Evolutionary conservation across 2,113 vertebrate genomes (phyloP).

Genomic region (Turdus rufiventris): DNA sequence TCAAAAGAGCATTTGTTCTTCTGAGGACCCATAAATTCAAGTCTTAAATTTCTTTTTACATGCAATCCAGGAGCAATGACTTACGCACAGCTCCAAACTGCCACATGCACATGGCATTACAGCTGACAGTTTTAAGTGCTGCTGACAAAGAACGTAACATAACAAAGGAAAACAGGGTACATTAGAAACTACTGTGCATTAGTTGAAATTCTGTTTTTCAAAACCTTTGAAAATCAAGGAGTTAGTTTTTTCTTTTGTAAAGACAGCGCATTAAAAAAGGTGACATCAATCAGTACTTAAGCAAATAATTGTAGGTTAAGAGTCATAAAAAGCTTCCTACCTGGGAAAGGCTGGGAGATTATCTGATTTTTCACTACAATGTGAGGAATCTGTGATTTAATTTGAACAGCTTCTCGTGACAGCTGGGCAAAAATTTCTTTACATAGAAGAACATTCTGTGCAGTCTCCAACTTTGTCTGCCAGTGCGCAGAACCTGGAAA

Average conservation of each 20-base stretch:
- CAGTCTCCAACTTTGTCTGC: slow-evolving; percentile 92
- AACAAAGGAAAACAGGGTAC: neutral
- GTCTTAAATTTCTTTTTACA: neutral
- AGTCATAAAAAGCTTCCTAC: slow-evolving; percentile 60
- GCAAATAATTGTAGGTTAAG: neutral
- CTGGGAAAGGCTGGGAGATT: slow-evolving; percentile 96
- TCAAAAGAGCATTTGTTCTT: neutral
- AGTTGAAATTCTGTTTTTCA: neutral
- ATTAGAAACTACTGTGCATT: neutral
- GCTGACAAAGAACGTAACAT: neutral
- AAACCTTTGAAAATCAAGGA: neutral
- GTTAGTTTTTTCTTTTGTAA: neutral
- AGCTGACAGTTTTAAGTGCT: neutral
- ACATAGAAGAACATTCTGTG: slow-evolving; percentile 94
- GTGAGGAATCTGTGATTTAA: slow-evolving; percentile 97
- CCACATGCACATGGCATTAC: neutral
- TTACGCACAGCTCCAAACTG: neutral
- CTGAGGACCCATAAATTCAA: neutral
- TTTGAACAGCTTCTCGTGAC: slow-evolving; percentile 95
- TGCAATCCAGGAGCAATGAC: neutral
- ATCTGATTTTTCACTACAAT: slow-evolving; percentile 99
- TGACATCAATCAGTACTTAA: neutral
- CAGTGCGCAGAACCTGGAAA: slow-evolving; percentile 86
- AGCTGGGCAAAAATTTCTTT: slow-evolving; percentile 98
- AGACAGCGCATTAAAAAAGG: neutral